Conservation (phyloP, 2,888 invertebrate genomes). For the Macropis europaea region DNA sequence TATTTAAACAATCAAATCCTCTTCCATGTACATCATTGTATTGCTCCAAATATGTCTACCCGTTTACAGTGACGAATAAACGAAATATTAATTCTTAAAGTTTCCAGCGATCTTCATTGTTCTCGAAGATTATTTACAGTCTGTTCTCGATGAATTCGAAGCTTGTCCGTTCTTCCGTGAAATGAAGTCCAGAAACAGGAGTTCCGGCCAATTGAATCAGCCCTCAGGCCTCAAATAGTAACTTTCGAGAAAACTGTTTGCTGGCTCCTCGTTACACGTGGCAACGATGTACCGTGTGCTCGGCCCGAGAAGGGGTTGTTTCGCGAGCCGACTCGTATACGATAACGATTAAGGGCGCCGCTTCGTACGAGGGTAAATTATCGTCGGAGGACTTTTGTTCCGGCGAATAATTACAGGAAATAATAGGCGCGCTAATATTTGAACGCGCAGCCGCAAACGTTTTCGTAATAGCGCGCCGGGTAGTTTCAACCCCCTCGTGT, state of each 20-base stretch:
- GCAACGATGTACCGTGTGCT: conserved; percentile 24
- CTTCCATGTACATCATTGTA: too few species aligned
- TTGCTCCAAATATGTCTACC: too few species aligned
- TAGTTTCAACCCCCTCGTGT: background rate
- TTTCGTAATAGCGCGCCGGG: background rate
- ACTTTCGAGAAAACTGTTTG: conserved; percentile 65
- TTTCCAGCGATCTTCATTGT: background rate
- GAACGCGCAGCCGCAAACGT: conserved; percentile 13
- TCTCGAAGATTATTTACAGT: background rate
- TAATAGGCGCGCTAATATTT: conserved; percentile 41
- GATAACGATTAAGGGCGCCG: conserved; percentile 59
- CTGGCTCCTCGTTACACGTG: conserved; percentile 49
- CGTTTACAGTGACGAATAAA: too few species aligned
- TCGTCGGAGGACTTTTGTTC: conserved; percentile 51
- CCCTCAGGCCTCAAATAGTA: conserved; percentile 51
- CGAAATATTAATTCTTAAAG: background rate
- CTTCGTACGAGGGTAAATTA: conserved; percentile 55
- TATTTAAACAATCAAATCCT: too few species aligned
- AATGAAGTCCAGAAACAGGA: conserved; percentile 51
- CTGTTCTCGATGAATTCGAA: too few species aligned
- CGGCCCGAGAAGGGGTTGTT: conserved; percentile 14
- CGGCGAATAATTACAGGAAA: conserved; percentile 44
- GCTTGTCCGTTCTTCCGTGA: conserved; percentile 10
- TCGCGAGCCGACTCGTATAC: conserved; percentile 40
- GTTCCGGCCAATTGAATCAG: conserved; percentile 60